A percentile compares a stretch with the other conserved stretches of the same genome.
Conservation (phyloP, 2,888 invertebrate species). For the Neoascia interrupta region DNA sequence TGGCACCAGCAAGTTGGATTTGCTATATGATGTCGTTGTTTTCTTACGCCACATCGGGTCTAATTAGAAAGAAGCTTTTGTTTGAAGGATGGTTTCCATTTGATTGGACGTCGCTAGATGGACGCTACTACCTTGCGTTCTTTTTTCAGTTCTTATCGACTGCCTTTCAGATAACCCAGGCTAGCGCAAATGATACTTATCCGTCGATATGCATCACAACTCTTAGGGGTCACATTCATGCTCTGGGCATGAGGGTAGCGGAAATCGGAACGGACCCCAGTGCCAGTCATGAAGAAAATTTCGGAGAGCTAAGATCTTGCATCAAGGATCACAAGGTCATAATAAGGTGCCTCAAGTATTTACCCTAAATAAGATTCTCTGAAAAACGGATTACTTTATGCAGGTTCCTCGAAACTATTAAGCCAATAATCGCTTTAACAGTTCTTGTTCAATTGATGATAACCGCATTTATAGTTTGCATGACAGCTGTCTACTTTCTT, state of each 20-base stretch:
- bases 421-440: conserved; percentile 1
- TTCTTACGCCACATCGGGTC: background rate
- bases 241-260: conserved; percentile 28
- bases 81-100: conserved; percentile 34
- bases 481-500: conserved; percentile 22
- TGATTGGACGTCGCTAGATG: background rate
- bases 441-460: conserved; percentile 17
- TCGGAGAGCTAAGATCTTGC: conserved; percentile 15
- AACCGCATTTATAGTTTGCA: conserved; percentile 23
- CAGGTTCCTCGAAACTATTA: conserved; percentile 18
- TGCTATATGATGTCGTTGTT: conserved; percentile 4
- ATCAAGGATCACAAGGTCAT: conserved; percentile 19
- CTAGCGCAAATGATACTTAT: background rate
- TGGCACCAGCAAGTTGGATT: background rate
- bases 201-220: background rate
- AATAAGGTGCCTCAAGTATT: background rate
- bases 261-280: conserved; percentile 10
- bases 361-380: too few relatives aligned
- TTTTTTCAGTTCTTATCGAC: background rate
- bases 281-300: conserved; percentile 30
- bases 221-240: conserved; percentile 10
- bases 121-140: background rate
- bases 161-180: background rate
- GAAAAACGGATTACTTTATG: too few relatives aligned
- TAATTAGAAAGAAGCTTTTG: conserved; percentile 10